Conservation (phyloP, 2,888 invertebrate genomes). For the Drosophila pullipes region DNA sequence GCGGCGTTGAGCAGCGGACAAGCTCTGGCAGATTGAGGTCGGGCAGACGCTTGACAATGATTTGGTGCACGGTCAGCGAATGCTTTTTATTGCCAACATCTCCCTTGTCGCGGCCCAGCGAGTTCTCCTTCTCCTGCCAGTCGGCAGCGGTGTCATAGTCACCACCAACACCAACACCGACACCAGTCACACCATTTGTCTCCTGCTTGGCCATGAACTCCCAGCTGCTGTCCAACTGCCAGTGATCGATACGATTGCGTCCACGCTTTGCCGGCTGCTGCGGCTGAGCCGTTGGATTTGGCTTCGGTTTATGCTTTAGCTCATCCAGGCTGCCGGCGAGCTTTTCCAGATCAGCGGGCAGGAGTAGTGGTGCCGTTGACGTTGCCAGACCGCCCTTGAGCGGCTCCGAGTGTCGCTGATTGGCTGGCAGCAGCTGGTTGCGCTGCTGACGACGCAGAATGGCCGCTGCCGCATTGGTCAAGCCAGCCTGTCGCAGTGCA, state of each 20-base stretch:
- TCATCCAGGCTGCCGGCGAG: constrained; percentile 85
- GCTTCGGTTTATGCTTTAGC: constrained; percentile 86
- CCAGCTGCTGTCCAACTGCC: constrained; percentile 96
- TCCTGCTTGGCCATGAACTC: constrained; percentile 91
- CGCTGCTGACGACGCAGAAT: constrained; percentile 84
- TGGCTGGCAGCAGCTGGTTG: constrained; percentile 83
- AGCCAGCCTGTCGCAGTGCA: constrained; percentile 87
- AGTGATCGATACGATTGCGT: constrained; percentile 87
- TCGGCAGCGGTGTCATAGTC: constrained; percentile 83
- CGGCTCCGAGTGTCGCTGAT: constrained; percentile 88
- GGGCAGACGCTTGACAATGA: constrained; percentile 88
- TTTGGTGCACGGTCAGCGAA: constrained; percentile 90
- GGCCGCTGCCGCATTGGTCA: constrained; percentile 77
- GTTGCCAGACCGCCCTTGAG: constrained; percentile 85
- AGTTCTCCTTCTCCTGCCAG: constrained; percentile 83
- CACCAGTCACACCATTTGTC: constrained; percentile 59
- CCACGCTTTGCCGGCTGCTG: constrained; percentile 78
- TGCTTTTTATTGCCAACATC: constrained; percentile 83
- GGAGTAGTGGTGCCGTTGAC: constrained; percentile 88
- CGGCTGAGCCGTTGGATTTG: constrained; percentile 41
- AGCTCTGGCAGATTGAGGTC: constrained; percentile 88
- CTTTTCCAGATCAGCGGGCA: constrained; percentile 86
- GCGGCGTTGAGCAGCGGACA: constrained; percentile 88
- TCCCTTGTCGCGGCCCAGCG: constrained; percentile 76
- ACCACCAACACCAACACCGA: constrained; percentile 74